Evolutionary conservation across 1,140 invertebrate species (phyloP), one percentile per base, ranked within the genome.

Genomic region (Caenorhabditis latens): DNA sequence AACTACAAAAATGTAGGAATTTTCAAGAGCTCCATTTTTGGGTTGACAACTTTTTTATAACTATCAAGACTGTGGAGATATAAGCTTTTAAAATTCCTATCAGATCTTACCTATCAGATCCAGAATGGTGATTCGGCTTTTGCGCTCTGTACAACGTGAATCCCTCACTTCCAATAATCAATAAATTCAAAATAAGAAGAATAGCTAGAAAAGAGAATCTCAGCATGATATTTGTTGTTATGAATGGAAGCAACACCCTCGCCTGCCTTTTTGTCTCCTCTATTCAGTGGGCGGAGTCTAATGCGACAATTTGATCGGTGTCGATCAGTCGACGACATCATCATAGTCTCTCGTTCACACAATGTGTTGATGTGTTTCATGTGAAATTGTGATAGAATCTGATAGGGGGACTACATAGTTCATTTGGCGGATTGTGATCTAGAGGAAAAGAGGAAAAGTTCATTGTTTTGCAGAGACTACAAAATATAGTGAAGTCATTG

Each of bases 81-180:
- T 50, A 13, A 6, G 48, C 48, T 13, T 50, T 50, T 50, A 50
- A 50, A 50, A 2, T 53, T 53, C 50, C 1, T 53, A 16, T 13
- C 9, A 53, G 9, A 53, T 53, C 9, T 79, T 14, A 79, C 71
- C 71, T 79, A 79, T 79, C 71, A 1, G 71, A 79, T 79, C 71
- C 71, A 9, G 71, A 79, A 50, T 79, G 43, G 50, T 53, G 71
- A 48, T 53, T 50, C 8, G 71, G 71, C 9, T 79, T 79, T 40
- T 79, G 71, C 11, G 46, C 46, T 53, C 71, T 6, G 14, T 79
- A 79, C n/a, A 79, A 24, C 14, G 71, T 79, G n/a, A 79, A 79
- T 13, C 46, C 46, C 24, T 71, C 16, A n/a, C 11, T 71, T 46
- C 46, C 42, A 7, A 40, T 6, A 4, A 79, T 53, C 4, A 79